Evolutionary conservation across 1,140 invertebrate species (phyloP), one percentile per base, ranked within the genome.

Genomic region (Penaeus indicus): DNA sequence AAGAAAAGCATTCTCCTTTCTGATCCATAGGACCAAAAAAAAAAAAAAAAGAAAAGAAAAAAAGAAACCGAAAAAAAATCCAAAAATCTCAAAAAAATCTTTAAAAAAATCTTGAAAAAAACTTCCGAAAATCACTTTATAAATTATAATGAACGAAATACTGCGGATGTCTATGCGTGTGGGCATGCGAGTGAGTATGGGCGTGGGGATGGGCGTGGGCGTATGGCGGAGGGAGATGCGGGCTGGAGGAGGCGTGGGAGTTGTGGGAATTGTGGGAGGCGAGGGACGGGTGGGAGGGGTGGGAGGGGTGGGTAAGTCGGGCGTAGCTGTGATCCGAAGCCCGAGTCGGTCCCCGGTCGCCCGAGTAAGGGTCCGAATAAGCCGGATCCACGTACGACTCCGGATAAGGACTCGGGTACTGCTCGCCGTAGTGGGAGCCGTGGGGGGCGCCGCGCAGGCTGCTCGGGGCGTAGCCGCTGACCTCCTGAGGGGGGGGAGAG

Each of bases 81-180:
- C 32, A 27, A 11, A n/a, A 27, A 69, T 69, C 67, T 19, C 11
- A 25, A 25, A 69, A 10, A 27, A 69, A 3, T n/a, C n/a, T n/a
- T n/a, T n/a, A n/a, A n/a, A n/a, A n/a, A n/a, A n/a, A n/a, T n/a
- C n/a, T n/a, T n/a, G n/a, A n/a, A n/a, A n/a, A n/a, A n/a, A n/a
- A n/a, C n/a, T n/a, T n/a, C n/a, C 32, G n/a, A 72, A 72, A 25
- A 27, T 27, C 16, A 72, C 32, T 83, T 77, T 86, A 86, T 86
- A 86, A 64, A 64, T 86, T 86, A 63, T 86, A 86, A 60, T 86
- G 85, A 21, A 86, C 85, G 78, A 86, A 86, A 69, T 86, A 86
- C 42, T 86, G 85, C 42, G 85, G 85, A 62, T 86, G 85, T 38
- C 85, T 79, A n/a, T 86, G 85, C 7, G 85, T 69, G 63, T 86